Conservation (phyloP, 1,140 invertebrate species). For the Bombus pascuorum region DNA sequence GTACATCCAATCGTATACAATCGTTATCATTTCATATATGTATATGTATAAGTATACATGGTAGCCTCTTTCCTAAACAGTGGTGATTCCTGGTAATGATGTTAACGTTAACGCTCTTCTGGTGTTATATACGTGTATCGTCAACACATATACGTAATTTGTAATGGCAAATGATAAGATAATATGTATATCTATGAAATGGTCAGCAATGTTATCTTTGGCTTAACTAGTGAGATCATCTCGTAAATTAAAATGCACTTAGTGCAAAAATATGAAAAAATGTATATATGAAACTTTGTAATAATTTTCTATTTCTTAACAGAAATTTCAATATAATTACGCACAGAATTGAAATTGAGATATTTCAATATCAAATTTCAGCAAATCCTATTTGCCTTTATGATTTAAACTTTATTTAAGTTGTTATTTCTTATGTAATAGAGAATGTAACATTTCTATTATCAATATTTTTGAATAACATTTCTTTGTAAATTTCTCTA, state of each 20-base stretch:
- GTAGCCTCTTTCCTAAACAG: background rate
- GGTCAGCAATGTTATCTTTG: background rate
- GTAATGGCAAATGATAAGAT: background rate
- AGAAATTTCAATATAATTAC: conserved; percentile 1
- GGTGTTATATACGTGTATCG: background rate
- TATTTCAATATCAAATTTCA: background rate
- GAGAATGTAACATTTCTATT: conserved; percentile 5
- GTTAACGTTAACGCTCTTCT: too few relatives aligned
- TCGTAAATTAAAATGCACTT: background rate
- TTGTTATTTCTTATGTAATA: background rate
- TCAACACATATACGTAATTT: background rate
- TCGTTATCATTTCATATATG: background rate
- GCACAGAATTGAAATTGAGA: background rate
- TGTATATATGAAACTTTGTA: conserved; percentile 18
- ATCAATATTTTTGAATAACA: background rate
- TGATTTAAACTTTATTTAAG: background rate
- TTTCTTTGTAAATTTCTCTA: conserved; percentile 3
- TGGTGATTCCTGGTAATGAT: background rate
- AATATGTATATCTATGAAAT: background rate
- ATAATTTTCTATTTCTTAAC: background rate
- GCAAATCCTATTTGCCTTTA: background rate
- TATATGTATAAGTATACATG: too few relatives aligned
- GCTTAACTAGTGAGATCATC: background rate
- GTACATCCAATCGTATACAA: background rate
- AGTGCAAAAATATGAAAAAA: background rate